Conservation (phyloP, 2,888 invertebrate genomes). For the Poecilus cupreus region DNA sequence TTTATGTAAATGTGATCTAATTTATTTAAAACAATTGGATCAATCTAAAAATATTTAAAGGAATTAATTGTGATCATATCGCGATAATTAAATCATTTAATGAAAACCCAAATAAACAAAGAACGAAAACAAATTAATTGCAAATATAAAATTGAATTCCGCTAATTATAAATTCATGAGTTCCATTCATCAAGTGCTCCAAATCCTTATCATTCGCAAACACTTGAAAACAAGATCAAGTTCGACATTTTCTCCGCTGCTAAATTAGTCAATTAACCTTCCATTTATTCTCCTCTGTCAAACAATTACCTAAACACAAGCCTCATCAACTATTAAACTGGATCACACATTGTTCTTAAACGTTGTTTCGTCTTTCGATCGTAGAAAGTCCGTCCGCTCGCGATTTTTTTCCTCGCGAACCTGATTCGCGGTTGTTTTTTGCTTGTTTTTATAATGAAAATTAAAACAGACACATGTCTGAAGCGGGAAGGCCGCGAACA, state of each 20-base stretch:
- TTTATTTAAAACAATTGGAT: no score
- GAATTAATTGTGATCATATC: no score
- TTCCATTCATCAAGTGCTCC: conserved; percentile 1
- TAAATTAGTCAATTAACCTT: conserved; percentile 35
- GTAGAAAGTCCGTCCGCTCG: conserved; percentile 45
- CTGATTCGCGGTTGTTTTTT: conserved; percentile 27
- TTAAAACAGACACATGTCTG: conserved; percentile 47
- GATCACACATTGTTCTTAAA: conserved; percentile 37
- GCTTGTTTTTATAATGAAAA: conserved; percentile 32
- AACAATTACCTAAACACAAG: conserved; percentile 9
- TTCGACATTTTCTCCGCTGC: neutral
- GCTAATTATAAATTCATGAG: neutral
- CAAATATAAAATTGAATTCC: neutral
- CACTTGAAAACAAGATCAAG: neutral
- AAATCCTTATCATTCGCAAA: conserved; percentile 9
- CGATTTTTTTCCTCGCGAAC: conserved; percentile 21
- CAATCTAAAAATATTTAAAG: no score
- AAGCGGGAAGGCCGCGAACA: neutral
- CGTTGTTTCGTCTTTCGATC: neutral
- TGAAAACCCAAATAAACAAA: neutral
- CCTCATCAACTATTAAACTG: conserved; percentile 26
- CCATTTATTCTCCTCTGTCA: neutral
- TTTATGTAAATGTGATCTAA: no score
- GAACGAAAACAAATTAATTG: conserved; percentile 1
- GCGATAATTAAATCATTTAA: neutral